Percentiles rank a stretch among this genome's conserved stretches.
These are phyloP conservation scores for Bradypus variegatus DNA, from an alignment of 2,797 vertebrate genomes.

Conservation along the genomic window DNA sequence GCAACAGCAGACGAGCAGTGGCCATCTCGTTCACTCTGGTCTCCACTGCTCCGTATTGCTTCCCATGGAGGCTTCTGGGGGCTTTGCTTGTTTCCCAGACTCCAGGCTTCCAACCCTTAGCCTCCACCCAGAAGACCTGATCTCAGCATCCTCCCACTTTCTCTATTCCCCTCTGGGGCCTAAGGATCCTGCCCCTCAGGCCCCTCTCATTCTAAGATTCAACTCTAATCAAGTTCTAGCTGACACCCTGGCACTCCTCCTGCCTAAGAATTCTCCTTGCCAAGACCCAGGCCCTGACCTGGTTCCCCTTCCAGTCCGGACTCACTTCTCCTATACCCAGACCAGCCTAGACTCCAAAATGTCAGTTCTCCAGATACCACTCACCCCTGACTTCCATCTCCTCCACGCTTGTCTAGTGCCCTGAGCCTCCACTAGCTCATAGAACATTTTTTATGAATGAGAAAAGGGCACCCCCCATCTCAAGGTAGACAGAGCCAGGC, in stretches of 20 bases:
- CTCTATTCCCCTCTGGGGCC: neutral
- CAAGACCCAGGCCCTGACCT: neutral
- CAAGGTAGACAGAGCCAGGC: neutral
- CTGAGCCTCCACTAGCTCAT: neutral
- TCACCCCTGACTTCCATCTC: neutral
- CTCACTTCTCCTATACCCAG: neutral
- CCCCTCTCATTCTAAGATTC: neutral
- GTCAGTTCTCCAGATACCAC: neutral
- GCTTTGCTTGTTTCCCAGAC: neutral
- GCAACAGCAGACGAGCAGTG: neutral
- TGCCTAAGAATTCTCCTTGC: neutral
- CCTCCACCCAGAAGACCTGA: neutral
- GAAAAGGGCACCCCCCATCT: neutral
- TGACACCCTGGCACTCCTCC: neutral
- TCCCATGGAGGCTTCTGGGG: neutral
- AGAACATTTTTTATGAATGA: neutral
- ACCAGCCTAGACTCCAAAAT: neutral
- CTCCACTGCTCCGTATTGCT: neutral
- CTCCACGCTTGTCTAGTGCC: neutral
- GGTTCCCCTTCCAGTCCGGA: neutral
- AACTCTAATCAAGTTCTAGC: slow-evolving; percentile 2
- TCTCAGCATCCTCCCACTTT: neutral
- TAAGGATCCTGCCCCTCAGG: neutral
- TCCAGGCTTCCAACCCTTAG: neutral
- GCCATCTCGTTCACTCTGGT: neutral